A percentile compares a stretch with the other conserved stretches of the same genome.
Conservation (phyloP, 1,140 invertebrate species). For the Sitodiplosis mosellana region DNA sequence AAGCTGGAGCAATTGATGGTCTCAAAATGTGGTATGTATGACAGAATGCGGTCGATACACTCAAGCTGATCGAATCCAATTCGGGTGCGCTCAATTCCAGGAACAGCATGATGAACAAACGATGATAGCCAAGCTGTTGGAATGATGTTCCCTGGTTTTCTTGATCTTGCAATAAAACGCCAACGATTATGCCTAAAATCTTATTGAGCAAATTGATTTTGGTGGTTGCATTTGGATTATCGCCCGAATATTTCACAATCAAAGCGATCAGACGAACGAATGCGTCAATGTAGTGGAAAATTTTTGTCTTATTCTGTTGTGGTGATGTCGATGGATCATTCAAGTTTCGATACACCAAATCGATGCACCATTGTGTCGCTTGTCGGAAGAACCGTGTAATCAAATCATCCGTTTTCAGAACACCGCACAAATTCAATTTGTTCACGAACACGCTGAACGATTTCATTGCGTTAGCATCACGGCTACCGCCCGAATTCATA, state of each 20-base stretch:
- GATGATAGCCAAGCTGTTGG: constrained; percentile 92
- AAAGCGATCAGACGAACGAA: constrained; percentile 87
- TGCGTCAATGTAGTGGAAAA: constrained; percentile 89
- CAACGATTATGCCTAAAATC: constrained; percentile 86
- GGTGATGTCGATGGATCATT: constrained; percentile 32
- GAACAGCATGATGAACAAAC: constrained; percentile 94
- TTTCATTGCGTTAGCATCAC: constrained; percentile 61
- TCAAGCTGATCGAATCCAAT: constrained; percentile 32
- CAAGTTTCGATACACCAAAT: constrained; percentile 72
- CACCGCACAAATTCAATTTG: constrained; percentile 91
- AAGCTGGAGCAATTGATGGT: constrained; percentile 90
- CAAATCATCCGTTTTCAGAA: constrained; percentile 92
- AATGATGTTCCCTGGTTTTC: constrained; percentile 76
- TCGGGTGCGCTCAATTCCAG: constrained; percentile 90
- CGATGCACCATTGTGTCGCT: constrained; percentile 91
- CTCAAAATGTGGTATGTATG: constrained; percentile 81
- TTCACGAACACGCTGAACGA: constrained; percentile 90
- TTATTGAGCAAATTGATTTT: constrained; percentile 96
- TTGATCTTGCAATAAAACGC: constrained; percentile 87
- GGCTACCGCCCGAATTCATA: constrained; percentile 40
- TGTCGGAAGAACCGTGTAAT: constrained; percentile 94
- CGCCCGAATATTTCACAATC: constrained; percentile 89
- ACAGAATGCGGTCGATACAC: constrained; percentile 66
- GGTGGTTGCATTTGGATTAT: constrained; percentile 70
- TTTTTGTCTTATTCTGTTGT: constrained; percentile 63